Conservation (phyloP, 2,888 invertebrate genomes). For the Drosophila antonietae region DNA sequence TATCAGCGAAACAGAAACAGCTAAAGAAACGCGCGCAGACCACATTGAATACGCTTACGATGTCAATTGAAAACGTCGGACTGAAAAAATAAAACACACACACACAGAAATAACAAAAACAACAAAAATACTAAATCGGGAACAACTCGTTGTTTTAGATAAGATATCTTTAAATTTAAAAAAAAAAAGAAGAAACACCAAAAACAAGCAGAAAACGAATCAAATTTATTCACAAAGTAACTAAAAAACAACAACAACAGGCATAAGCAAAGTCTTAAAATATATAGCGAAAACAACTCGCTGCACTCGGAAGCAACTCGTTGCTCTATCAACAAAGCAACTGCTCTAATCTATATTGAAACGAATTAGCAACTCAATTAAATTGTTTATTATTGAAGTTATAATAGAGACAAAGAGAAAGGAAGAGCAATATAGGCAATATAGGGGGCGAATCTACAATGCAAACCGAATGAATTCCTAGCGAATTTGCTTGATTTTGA, state of each 20-base stretch:
- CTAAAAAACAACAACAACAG: background rate
- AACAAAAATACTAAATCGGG: conserved; percentile 5
- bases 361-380: conserved; percentile 1
- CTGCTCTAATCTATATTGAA: background rate
- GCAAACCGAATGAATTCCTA: background rate
- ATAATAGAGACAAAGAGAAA: background rate
- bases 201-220: background rate
- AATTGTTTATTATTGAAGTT: background rate
- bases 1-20: conserved; percentile 51
- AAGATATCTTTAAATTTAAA: conserved; percentile 9
- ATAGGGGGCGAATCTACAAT: background rate
- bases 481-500: background rate
- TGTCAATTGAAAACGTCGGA: conserved; percentile 13
- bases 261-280: background rate
- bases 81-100: background rate
- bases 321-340: background rate
- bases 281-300: background rate
- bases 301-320: background rate
- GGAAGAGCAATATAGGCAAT: background rate
- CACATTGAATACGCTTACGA: conserved; percentile 22
- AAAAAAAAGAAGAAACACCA: background rate
- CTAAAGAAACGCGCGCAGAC: conserved; percentile 5
- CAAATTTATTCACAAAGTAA: conserved; percentile 3
- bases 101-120: background rate
- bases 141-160: conserved; percentile 16